Conservation (phyloP, 2,797 vertebrate species). For the Morus bassanus region DNA sequence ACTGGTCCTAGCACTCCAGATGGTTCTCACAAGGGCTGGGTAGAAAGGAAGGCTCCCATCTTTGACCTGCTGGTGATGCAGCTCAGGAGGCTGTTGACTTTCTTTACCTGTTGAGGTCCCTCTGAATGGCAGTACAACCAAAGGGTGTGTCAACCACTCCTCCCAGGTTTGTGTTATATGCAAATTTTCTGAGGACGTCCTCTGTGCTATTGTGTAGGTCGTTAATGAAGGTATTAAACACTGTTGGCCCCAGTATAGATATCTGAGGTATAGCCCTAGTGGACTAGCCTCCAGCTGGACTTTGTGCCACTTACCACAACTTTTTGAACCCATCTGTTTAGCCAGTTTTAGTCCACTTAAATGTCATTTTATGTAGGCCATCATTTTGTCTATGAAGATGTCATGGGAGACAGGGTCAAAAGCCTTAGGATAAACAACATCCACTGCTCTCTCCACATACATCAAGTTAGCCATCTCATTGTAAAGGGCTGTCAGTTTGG, state of each 20-base stretch:
- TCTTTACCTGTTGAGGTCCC: neutral
- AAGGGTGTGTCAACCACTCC: neutral
- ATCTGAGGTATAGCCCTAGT: neutral
- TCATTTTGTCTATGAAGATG: neutral
- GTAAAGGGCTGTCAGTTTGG: neutral
- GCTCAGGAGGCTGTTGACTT: neutral
- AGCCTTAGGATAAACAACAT: neutral
- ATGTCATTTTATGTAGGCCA: neutral
- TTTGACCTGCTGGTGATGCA: neutral
- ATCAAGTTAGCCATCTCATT: neutral
- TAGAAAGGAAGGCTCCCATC: neutral
- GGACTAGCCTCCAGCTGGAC: neutral
- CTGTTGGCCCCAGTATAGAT: neutral
- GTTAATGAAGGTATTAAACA: neutral
- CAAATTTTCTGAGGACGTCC: neutral
- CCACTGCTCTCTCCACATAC: neutral
- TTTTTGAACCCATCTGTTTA: neutral
- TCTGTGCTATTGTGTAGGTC: neutral
- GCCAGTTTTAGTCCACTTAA: neutral
- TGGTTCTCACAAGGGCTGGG: neutral
- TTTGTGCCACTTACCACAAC: neutral
- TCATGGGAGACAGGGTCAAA: neutral
- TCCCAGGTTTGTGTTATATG: neutral
- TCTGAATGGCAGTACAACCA: neutral
- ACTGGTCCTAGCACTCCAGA: neutral